Evolutionary conservation across 2,888 invertebrate genomes (phyloP).

Genomic region (Philhelius pedissequus): DNA sequence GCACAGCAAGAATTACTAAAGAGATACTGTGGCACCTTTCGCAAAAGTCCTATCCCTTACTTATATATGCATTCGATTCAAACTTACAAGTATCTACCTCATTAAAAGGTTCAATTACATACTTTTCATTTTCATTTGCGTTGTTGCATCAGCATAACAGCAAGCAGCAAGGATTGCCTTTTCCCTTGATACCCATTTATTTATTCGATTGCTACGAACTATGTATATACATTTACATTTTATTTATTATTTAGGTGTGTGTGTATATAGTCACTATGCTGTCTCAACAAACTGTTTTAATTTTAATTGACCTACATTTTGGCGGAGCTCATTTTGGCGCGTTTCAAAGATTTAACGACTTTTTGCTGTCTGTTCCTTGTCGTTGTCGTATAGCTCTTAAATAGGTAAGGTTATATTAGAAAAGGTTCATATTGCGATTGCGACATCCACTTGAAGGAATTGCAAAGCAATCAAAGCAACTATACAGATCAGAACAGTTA

Average conservation of each 20-base stretch:
- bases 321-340: constrained; percentile 17
- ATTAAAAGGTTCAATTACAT: constrained; percentile 55
- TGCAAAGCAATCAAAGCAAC: constrained; percentile 29
- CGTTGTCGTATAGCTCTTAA: too few species aligned
- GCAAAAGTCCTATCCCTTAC: constrained; percentile 3
- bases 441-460: constrained; percentile 27
- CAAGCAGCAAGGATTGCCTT: constrained; percentile 6
- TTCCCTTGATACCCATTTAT: background rate
- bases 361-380: too few species aligned
- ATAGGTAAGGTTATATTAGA: constrained; percentile 34
- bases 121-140: constrained; percentile 1
- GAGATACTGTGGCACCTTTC: constrained; percentile 5
- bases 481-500: background rate
- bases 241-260: too few species aligned
- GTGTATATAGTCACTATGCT: background rate
- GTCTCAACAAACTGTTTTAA: constrained; percentile 24
- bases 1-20: constrained; percentile 5
- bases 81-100: constrained; percentile 44
- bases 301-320: constrained; percentile 58
- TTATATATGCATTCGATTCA: background rate
- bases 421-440: constrained; percentile 15
- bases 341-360: constrained; percentile 53
- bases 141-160: background rate
- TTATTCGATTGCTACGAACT: background rate
- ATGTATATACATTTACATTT: too few species aligned